Base-by-base conservation (phyloP, 2,113 vertebrate species). In the Acinonyx jubatus region DNA sequence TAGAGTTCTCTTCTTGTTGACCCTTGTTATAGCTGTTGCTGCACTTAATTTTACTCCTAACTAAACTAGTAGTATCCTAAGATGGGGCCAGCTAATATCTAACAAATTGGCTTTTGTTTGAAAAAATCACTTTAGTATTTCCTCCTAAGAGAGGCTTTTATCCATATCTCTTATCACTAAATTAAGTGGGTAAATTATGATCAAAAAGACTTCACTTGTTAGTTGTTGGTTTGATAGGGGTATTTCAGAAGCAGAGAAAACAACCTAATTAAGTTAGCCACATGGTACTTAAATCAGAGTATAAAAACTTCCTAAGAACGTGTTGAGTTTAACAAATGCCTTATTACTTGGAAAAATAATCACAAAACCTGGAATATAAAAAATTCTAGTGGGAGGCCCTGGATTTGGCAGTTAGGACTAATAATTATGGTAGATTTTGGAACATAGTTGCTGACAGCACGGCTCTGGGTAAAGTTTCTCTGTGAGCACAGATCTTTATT, bases 401-500 rank as follows among this genome's bases (percentile, higher is more conserved):
- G 80, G 45, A 92, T 91, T 97, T 97, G 97, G 90, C 96, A 95
- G 92, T 92, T 65, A 85, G 79, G 89, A 79, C 88, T 95, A 85
- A 97, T 96, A 94, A 97, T 97, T 94, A 91, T 63, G 92, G 95
- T 94, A 68, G 92, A 76, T 88, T 88, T 92, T 97, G 97, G 94
- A 96, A 55, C 95, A 88, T 19, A 88, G 90, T 52, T 81, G 61
- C 69, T 96, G 57, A 96, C 87, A 97, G 97, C 84, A 90, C 33
- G 92, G 74, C 80, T 95, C 92, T 94, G 89, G 87, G 69, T 65
- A 52, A 90, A 83, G 69, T 27, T 96, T 94, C 87, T 92, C 87
- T 84, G 92, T 27, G 92, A 90, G 90, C 96, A 95, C 94, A 97
- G 94, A 95, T 95, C 95, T 89, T 66, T 81, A 0, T 19, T 90